Evolutionary conservation across 2,797 vertebrate genomes (phyloP), one percentile per base, ranked within the genome.

Genomic region (Crenichthys baileyi): DNA sequence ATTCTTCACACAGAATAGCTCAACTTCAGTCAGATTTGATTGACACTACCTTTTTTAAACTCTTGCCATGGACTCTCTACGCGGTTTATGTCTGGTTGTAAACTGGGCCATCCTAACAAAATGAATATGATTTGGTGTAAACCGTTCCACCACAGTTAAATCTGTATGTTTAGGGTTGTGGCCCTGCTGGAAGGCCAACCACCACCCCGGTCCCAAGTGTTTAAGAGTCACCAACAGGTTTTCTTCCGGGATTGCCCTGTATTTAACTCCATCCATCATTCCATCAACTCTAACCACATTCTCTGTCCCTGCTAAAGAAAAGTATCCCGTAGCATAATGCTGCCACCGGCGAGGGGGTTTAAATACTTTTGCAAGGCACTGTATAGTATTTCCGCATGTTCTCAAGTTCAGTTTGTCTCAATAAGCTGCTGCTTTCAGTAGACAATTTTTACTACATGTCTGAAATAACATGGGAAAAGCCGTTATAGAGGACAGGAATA

Each of bases 391-490:
- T 48, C 6, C n/a, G 39, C 12, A 67, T 44, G 6, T 20, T 41
- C 58, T 56, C 65, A 78, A 50, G 80, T 78, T 82, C 70, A 74
- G 73, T 70, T 67, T 6, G 50, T 87, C 83, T 90, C 78, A 75
- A 79, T 78, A 73, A 79, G 68, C 72, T 87, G 83, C 50, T 88
- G 88, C 72, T 72, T 48, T 1, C 5, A 84, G 76, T 53, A 73
- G 18, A 79, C 36, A 36, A 36, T 71, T 82, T 76, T 91, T 78
- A 88, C 80, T 90, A 89, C 76, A 89, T 87, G 88, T 77, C 74
- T 76, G 83, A 85, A 87, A 89, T 85, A 92, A 91, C 75, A 74
- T 90, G 88, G 88, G 88, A 92, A 93, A 92, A 92, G 79, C 36
- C 80, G 90, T 90, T 82, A 92, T 48, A 63, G 79, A 51, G 65